These are phyloP conservation scores for Parnassius mnemosyne DNA, from an alignment of 2,888 invertebrate genomes.

Conservation along the genomic window DNA sequence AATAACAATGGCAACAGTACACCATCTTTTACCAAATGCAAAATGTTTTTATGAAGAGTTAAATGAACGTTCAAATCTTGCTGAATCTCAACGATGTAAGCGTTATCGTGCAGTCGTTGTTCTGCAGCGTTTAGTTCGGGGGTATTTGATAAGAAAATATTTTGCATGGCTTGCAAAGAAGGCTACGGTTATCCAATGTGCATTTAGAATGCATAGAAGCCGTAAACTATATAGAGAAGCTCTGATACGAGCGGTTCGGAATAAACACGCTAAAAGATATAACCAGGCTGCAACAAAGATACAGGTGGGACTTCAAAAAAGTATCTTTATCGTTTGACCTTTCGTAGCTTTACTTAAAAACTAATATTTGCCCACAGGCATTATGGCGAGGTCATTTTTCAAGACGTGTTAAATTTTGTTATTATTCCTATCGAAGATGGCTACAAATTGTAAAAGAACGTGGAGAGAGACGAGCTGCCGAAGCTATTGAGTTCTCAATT, in stretches of 20 bases:
- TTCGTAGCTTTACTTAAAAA: too few species aligned
- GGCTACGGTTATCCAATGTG: constrained; percentile 64
- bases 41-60: constrained; percentile 53
- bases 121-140: constrained; percentile 58
- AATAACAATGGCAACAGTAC: constrained; percentile 58
- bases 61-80: constrained; percentile 50
- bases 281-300: constrained; percentile 55
- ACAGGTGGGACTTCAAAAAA: constrained; percentile 47
- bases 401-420: constrained; percentile 64
- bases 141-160: constrained; percentile 61
- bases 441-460: constrained; percentile 59
- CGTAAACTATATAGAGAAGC: constrained; percentile 54
- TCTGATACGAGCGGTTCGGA: constrained; percentile 55
- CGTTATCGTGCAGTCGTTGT: constrained; percentile 56
- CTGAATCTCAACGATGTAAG: constrained; percentile 48
- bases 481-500: constrained; percentile 65
- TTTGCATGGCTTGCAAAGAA: constrained; percentile 60
- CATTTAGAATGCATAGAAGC: constrained; percentile 58
- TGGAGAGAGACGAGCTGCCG: constrained; percentile 62
- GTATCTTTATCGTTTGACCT: too few species aligned
- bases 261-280: constrained; percentile 60
- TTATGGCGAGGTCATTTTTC: constrained; percentile 68
- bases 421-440: constrained; percentile 66
- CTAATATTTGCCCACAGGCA: constrained; percentile 43
- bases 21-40: constrained; percentile 45